Conservation (phyloP, 2,797 vertebrate species). For the Leptodactylus fallax region DNA sequence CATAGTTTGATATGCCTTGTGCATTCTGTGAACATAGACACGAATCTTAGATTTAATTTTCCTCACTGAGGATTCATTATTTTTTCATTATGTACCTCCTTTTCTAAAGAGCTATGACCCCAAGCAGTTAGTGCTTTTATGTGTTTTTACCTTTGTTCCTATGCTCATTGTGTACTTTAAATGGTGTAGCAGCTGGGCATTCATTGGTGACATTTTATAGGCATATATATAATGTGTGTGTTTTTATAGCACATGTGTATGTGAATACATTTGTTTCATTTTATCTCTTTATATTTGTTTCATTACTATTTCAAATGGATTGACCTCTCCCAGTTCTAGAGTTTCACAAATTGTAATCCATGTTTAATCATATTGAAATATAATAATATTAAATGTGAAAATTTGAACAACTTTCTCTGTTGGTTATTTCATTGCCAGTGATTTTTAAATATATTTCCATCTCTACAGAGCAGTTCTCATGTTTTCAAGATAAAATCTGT, state of each 20-base stretch:
- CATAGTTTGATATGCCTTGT: constrained; percentile 13
- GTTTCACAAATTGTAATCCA: neutral
- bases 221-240: neutral
- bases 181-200: constrained; percentile 39
- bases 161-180: constrained; percentile 31
- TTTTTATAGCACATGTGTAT: neutral
- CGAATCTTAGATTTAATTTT: constrained; percentile 51
- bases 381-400: neutral
- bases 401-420: neutral
- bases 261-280: neutral
- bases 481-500: neutral
- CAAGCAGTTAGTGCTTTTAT: constrained; percentile 43
- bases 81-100: constrained; percentile 41
- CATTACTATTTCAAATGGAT: neutral
- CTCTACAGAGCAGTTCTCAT: neutral
- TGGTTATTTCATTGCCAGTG: neutral
- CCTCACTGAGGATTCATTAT: constrained; percentile 47
- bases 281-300: neutral
- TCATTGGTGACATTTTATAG: constrained; percentile 28
- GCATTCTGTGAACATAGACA: constrained; percentile 25
- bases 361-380: neutral
- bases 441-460: neutral
- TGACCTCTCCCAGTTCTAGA: neutral
- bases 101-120: constrained; percentile 48
- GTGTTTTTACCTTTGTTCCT: constrained; percentile 41